Conservation (phyloP, 2,888 invertebrate genomes). For the Drosophila meridiana region DNA sequence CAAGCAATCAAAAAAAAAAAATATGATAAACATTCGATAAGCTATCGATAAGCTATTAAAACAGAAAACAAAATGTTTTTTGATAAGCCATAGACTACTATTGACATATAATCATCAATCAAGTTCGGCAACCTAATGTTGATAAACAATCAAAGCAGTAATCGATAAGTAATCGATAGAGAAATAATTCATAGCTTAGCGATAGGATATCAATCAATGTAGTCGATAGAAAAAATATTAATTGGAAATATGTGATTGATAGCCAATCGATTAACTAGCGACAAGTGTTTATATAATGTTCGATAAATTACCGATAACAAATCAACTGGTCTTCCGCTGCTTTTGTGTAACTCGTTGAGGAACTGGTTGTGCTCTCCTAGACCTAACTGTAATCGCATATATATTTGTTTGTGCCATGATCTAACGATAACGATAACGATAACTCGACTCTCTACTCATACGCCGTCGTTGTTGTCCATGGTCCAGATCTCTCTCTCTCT, state of each 20-base stretch:
- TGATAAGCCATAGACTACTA: background rate
- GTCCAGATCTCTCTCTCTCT: constrained; percentile 31
- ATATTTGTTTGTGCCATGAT: constrained; percentile 30
- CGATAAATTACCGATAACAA: constrained; percentile 25
- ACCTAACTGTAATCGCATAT: constrained; percentile 42
- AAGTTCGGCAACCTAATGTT: background rate
- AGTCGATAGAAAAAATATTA: background rate
- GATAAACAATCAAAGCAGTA: background rate
- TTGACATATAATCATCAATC: background rate
- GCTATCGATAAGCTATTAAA: background rate
- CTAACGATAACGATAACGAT: constrained; percentile 47
- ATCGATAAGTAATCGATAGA: background rate
- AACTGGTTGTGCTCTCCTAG: constrained; percentile 19
- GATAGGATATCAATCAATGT: background rate
- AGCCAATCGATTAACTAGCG: background rate
- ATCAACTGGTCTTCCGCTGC: constrained; percentile 26
- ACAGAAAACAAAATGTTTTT: background rate
- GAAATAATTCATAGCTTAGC: background rate
- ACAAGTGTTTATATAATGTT: background rate
- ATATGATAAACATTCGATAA: background rate
- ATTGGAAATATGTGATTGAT: constrained; percentile 1
- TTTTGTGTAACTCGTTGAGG: constrained; percentile 48
- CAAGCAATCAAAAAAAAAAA: constrained; percentile 1
- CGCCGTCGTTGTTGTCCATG: constrained; percentile 51
- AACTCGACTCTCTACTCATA: constrained; percentile 26